Conservation (phyloP, 2,113 vertebrate species). For the Pluvianellus socialis region DNA sequence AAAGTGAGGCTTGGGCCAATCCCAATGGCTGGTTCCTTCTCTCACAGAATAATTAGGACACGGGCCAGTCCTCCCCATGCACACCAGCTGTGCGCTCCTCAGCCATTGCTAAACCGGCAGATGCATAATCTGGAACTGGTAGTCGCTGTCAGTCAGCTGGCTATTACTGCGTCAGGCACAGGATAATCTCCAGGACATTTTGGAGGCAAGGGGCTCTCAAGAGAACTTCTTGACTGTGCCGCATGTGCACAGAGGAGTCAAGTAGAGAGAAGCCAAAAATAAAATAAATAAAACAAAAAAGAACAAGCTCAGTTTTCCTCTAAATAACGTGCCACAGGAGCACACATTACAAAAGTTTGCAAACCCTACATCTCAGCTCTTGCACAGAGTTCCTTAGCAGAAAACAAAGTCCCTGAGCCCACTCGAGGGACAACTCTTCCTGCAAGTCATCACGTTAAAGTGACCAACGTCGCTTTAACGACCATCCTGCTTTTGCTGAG, state of each 20-base stretch:
- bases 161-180: not conserved
- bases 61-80: not conserved
- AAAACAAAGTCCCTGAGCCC: not conserved
- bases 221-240: not conserved
- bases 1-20: not conserved
- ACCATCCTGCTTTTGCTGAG: not conserved
- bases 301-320: not conserved
- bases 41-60: not conserved
- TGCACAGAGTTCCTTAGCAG: not conserved
- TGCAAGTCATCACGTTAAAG: not conserved
- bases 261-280: not conserved
- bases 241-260: not conserved
- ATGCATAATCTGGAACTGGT: slow-evolving; percentile 10
- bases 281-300: not conserved
- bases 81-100: not conserved
- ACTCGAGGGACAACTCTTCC: not conserved
- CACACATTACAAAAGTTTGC: not conserved
- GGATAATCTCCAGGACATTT: not conserved
- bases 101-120: not conserved
- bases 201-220: not conserved
- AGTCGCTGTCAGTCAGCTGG: not conserved
- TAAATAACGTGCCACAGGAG: not conserved
- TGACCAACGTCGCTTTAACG: not conserved
- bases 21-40: slow-evolving; percentile 28
- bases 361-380: not conserved